Conservation (phyloP, 2,888 invertebrate species). For the Pandemis cinnamomeana region DNA sequence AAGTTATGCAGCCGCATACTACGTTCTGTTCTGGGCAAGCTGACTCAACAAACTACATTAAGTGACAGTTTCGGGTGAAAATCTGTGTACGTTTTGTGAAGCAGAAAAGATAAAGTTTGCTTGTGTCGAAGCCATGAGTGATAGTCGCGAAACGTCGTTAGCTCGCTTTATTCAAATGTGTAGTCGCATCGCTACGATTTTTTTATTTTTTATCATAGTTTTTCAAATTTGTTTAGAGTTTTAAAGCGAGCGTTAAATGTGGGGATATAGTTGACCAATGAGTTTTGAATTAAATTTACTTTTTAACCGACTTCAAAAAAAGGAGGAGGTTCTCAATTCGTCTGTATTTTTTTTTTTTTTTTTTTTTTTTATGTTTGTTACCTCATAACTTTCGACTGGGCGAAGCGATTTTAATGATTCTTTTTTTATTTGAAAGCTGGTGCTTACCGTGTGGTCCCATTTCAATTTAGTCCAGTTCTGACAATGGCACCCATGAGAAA, state of each 20-base stretch:
- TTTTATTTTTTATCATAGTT: slow-evolving; percentile 12
- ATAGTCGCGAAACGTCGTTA: slow-evolving; percentile 18
- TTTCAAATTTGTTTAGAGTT: background rate
- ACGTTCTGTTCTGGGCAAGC: background rate
- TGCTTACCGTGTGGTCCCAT: no score
- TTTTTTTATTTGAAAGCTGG: no score
- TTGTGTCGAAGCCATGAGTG: background rate
- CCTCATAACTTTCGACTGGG: no score
- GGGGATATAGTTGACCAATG: background rate
- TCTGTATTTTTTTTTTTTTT: no score
- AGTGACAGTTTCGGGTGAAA: background rate
- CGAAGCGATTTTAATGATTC: no score
- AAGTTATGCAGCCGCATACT: background rate
- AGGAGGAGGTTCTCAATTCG: no score
- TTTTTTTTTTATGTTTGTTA: no score
- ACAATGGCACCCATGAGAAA: no score
- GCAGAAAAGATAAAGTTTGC: slow-evolving; percentile 8
- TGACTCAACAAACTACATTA: slow-evolving; percentile 6
- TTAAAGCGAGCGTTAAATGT: background rate
- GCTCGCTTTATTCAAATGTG: slow-evolving; percentile 17
- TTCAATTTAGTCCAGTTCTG: no score
- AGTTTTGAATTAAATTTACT: no score
- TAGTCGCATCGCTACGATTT: slow-evolving; percentile 5
- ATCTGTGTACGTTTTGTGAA: background rate
- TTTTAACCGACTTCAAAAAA: no score